These are phyloP conservation scores for Sialis fuliginosa DNA, from an alignment of 2,888 invertebrate species.

Conservation along the genomic window DNA sequence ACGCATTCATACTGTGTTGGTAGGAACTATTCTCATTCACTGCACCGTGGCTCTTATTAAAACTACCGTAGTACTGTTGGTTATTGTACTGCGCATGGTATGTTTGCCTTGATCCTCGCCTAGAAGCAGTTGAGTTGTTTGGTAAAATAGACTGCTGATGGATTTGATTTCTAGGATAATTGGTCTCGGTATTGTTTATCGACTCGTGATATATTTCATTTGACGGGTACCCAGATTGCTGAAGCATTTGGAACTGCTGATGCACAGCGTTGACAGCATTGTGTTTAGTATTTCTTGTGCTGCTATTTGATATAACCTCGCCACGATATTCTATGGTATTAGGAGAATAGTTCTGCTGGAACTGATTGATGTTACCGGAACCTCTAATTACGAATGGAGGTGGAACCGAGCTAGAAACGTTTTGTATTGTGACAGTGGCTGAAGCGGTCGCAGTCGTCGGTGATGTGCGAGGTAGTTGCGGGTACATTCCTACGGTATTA, in stretches of 20 bases:
- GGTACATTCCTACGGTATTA: conserved; percentile 30
- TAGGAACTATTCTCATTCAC: conserved; percentile 20
- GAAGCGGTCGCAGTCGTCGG: conserved; percentile 47
- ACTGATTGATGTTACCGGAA: conserved; percentile 21
- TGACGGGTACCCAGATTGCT: conserved; percentile 11
- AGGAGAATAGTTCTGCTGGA: conserved; percentile 12
- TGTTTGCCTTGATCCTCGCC: conserved; percentile 17
- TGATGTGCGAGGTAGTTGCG: conserved; percentile 41
- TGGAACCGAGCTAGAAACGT: conserved; percentile 38
- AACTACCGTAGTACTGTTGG: conserved; percentile 26
- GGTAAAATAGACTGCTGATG: conserved; percentile 15
- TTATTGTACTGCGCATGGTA: conserved; percentile 30
- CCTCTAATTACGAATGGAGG: conserved; percentile 35
- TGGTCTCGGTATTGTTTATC: conserved; percentile 17
- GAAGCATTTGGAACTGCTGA: conserved; percentile 1
- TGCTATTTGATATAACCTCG: conserved; percentile 12
- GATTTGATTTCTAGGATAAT: conserved; percentile 18
- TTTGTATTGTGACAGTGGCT: conserved; percentile 32
- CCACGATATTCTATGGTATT: conserved; percentile 12
- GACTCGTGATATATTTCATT: conserved; percentile 25
- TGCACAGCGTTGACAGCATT: not conserved
- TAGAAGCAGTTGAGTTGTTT: conserved; percentile 8
- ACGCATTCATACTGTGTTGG: conserved; percentile 15
- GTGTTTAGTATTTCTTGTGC: conserved; percentile 15
- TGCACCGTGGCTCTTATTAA: conserved; percentile 17